Conservation (phyloP, 1,140 invertebrate genomes). For the Tenebrio molitor region DNA sequence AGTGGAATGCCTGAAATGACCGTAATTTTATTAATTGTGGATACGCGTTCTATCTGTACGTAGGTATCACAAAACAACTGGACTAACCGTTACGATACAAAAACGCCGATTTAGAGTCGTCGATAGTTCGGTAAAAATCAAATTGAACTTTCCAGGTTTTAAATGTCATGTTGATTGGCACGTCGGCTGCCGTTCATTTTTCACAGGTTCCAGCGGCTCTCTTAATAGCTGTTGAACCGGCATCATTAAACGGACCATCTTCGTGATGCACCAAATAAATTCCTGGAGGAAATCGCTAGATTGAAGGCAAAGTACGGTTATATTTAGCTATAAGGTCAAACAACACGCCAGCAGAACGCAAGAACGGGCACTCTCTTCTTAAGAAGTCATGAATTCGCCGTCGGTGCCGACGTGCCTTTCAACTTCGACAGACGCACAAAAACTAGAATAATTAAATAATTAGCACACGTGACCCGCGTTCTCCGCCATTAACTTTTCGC, state of each 20-base stretch:
- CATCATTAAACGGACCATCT: not conserved
- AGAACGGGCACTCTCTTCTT: conserved; percentile 27
- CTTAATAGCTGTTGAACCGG: too few relatives aligned
- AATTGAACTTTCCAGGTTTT: too few relatives aligned
- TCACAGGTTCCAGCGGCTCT: not conserved
- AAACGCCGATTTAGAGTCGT: too few relatives aligned
- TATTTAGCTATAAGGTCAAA: conserved; percentile 39
- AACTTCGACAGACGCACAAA: conserved; percentile 9
- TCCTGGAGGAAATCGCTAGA: conserved; percentile 13
- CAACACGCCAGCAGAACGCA: conserved; percentile 14
- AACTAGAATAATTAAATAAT: conserved; percentile 45
- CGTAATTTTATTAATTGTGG: conserved; percentile 10
- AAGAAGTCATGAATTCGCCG: conserved; percentile 35
- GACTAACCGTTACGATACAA: not conserved
- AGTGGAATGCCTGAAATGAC: conserved; percentile 20
- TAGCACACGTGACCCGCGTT: not conserved
- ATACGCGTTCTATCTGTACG: too few relatives aligned
- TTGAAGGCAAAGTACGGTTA: conserved; percentile 40
- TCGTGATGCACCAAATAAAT: conserved; percentile 16
- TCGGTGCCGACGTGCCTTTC: conserved; percentile 4
- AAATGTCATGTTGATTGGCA: too few relatives aligned
- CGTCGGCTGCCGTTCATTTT: not conserved
- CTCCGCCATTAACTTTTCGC: not conserved
- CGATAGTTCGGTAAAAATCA: too few relatives aligned
- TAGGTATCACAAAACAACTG: not conserved